phyloP scores from a whole-genome alignment of 2,113 vertebrate genomes.

The Rhinolophus ferrumequinum region DNA sequence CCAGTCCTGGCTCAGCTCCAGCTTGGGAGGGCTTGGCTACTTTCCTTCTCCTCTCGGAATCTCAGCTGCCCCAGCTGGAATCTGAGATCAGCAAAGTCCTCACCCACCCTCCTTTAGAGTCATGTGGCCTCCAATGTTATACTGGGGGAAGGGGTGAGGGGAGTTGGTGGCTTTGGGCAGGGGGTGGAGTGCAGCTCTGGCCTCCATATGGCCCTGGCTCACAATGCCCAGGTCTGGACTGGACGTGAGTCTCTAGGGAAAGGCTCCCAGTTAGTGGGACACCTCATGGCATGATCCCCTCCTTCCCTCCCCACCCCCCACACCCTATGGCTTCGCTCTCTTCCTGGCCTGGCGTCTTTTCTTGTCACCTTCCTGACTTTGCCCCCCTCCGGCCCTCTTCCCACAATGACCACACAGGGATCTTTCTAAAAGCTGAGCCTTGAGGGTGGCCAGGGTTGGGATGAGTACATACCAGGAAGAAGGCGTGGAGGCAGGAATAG shows the following conservation, averaged over 20 bases:
- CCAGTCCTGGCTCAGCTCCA: background rate
- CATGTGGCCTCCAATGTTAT: background rate
- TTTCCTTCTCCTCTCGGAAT: background rate
- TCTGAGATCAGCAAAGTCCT: background rate
- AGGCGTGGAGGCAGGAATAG: background rate
- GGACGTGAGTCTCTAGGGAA: background rate
- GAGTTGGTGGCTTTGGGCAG: background rate
- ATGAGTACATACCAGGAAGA: background rate
- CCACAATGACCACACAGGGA: background rate
- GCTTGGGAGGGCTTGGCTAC: background rate
- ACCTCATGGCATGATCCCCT: too few relatives aligned
- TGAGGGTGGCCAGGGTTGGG: background rate
- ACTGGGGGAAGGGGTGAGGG: fast-evolving
- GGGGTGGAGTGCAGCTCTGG: background rate
- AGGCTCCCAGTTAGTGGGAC: background rate
- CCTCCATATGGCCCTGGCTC: fast-evolving
- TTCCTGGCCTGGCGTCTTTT: background rate
- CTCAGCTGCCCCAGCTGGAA: background rate
- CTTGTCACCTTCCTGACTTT: background rate
- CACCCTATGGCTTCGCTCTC: background rate
- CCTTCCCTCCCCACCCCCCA: fast-evolving
- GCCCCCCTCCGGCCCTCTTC: background rate
- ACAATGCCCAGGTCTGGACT: background rate
- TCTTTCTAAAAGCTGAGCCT: background rate
- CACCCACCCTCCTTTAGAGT: background rate